phyloP scores from a whole-genome alignment of 1,140 invertebrate genomes.

The Vollenhovia emeryi region DNA sequence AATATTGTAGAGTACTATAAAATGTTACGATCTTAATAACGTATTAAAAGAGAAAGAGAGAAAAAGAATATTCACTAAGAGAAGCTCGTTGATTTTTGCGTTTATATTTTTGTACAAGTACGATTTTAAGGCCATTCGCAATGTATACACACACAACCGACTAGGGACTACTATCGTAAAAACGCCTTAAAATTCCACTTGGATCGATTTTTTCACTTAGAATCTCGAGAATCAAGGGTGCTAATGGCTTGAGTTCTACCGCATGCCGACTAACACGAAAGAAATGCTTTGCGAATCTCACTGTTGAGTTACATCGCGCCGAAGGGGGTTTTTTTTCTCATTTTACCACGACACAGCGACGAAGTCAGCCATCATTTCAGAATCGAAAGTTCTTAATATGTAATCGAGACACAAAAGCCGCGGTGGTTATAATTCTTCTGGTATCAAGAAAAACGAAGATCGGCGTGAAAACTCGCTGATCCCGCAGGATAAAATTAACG shows the following conservation, averaged over 20 bases:
- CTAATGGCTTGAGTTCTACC: constrained; percentile 69
- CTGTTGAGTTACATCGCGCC: constrained; percentile 55
- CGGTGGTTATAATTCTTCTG: not conserved
- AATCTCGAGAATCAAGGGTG: constrained; percentile 67
- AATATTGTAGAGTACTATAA: constrained; percentile 79
- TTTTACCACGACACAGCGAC: constrained; percentile 14
- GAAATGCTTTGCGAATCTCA: constrained; percentile 67
- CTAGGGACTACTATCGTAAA: constrained; percentile 52
- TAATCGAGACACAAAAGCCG: not conserved
- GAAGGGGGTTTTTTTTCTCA: constrained; percentile 53
- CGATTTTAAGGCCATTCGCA: constrained; percentile 66
- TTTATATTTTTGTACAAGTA: constrained; percentile 68
- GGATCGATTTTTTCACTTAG: constrained; percentile 59
- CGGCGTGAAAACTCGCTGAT: constrained; percentile 1
- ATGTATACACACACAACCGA: constrained; percentile 43
- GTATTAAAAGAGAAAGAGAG: constrained; percentile 69
- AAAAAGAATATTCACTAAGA: constrained; percentile 64
- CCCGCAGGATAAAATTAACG: constrained; percentile 9
- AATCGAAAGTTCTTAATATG: not conserved
- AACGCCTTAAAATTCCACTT: constrained; percentile 70
- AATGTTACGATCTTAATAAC: constrained; percentile 80
- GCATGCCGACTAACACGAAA: constrained; percentile 50
- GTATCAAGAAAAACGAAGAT: not conserved
- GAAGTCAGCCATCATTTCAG: not conserved
- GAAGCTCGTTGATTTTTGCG: constrained; percentile 73